Evolutionary conservation across 2,888 invertebrate species (phyloP), one percentile per base, ranked within the genome.

Genomic region (Cartodere bifasciata): DNA sequence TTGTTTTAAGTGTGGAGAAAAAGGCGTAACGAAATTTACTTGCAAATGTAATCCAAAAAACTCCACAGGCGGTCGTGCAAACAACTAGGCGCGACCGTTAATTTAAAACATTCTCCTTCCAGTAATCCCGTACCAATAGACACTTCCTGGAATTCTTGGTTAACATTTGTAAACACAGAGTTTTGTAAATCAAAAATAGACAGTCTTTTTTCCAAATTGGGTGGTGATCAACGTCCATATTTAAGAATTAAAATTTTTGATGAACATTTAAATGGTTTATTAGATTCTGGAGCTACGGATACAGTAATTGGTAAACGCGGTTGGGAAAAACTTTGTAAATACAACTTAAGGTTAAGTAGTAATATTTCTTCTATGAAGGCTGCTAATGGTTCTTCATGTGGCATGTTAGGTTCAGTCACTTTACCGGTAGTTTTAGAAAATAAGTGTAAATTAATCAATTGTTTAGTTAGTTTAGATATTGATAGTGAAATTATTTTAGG

Each of bases 151-250:
- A n/a, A n/a, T n/a, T n/a, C n/a, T n/a, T n/a, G n/a, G n/a, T n/a
- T n/a, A n/a, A n/a, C n/a, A n/a, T n/a, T n/a, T n/a, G n/a, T n/a
- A n/a, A n/a, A n/a, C n/a, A n/a, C n/a, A n/a, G n/a, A n/a, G n/a
- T n/a, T n/a, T n/a, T n/a, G n/a, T n/a, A n/a, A n/a, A n/a, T n/a
- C n/a, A n/a, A n/a, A n/a, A n/a, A n/a, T n/a, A n/a, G n/a, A n/a
- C n/a, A n/a, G n/a, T n/a, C n/a, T n/a, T n/a, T n/a, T n/a, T n/a
- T n/a, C n/a, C n/a, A n/a, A n/a, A n/a, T n/a, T n/a, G n/a, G n/a
- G n/a, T 17, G 17, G 17, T 20, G 28, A 28, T 13, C 16, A 28
- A 12, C 17, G 28, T 20, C 28, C 28, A 12, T 28, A 28, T 13
- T 16, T 28, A 3, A 4, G 11, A 2, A 17, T 28, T 13, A 11